A percentile compares a stretch with the other conserved stretches of the same genome.
phyloP scores from a whole-genome alignment of 2,888 invertebrate genomes.

The Eristalis tenax region DNA sequence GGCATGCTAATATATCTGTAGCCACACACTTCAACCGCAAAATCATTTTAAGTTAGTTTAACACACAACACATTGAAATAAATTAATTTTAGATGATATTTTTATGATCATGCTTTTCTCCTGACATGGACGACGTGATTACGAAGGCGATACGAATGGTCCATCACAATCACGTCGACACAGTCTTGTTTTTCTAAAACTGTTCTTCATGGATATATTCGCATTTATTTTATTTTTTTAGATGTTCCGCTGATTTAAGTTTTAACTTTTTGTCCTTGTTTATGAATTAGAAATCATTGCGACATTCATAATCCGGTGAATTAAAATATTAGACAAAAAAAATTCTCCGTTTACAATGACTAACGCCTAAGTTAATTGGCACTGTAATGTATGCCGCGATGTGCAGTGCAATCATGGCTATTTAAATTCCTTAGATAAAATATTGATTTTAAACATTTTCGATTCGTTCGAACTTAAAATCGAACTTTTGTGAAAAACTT shows the following conservation, averaged over 20 bases:
- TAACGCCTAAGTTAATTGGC: not conserved
- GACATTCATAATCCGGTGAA: not conserved
- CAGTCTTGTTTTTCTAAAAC: not conserved
- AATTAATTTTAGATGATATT: constrained; percentile 47
- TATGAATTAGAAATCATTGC: not conserved
- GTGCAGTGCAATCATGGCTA: constrained; percentile 1
- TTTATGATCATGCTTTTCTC: constrained; percentile 20
- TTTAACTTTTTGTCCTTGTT: not conserved
- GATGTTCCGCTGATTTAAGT: not conserved
- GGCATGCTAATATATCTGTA: not conserved
- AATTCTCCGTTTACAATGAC: not conserved
- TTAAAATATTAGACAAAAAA: not conserved
- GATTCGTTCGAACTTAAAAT: not conserved
- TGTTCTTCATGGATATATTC: not conserved
- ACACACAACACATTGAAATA: constrained; percentile 36
- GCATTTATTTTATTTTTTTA: not conserved
- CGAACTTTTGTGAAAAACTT: no score
- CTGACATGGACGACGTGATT: constrained; percentile 32
- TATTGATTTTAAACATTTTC: constrained; percentile 2
- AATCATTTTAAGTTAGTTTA: constrained; percentile 32
- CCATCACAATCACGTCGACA: not conserved
- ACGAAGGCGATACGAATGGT: constrained; percentile 17
- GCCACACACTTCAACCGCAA: constrained; percentile 12
- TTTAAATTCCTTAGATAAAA: constrained; percentile 18
- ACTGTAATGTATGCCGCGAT: not conserved